Base-by-base conservation (phyloP, 1,140 invertebrate species). In the Lysiphlebus fabarum region DNA sequence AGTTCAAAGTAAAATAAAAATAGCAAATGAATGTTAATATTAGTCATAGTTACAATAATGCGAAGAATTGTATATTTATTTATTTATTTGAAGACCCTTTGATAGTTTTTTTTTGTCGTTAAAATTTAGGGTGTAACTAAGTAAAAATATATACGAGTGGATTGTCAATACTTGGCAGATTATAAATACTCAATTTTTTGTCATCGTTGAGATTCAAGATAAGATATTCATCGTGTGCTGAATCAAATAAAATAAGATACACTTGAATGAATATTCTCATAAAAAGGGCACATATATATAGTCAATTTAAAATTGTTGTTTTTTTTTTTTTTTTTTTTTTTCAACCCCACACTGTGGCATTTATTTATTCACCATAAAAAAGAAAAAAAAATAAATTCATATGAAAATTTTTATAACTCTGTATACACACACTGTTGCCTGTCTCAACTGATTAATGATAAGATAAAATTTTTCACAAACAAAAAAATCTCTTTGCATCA, bases 131-230 rank as follows among this genome's bases (percentile, higher is more conserved):
- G 40, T 33, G 58, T 38, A 50, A 9, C 45, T 45, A 45, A 51
- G 41, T 48, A 49, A 34, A 43, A 47, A n/a, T n/a, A n/a, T n/a
- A 41, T 33, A 61, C 43, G 45, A 58, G 53, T 58, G 47, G n/a
- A 41, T 50, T 43, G 33, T 8, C 44, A 54, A 57, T 64, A 61
- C 56, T 61, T 61, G 41, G 50, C 48, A 70, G 67, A 68, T 71
- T 70, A 70, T 76, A 76, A 77, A 77, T 75, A 76, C 72, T 61
- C 70, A 62, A 73, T 75, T 73, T 70, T 68, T 67, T 67, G 42
- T 37, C 44, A 70, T 66, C 62, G 64, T 69, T 11, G 26, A 49
- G 36, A 33, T 33, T 34, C 26, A 17, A 17, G 6, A n/a, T 34
- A 34, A 34, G 36, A 49, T 34, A 34, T 49, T 49, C 36, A 26